These are phyloP conservation scores for Leuctra nigra DNA, from an alignment of 2,888 invertebrate species.

Conservation along the genomic window DNA sequence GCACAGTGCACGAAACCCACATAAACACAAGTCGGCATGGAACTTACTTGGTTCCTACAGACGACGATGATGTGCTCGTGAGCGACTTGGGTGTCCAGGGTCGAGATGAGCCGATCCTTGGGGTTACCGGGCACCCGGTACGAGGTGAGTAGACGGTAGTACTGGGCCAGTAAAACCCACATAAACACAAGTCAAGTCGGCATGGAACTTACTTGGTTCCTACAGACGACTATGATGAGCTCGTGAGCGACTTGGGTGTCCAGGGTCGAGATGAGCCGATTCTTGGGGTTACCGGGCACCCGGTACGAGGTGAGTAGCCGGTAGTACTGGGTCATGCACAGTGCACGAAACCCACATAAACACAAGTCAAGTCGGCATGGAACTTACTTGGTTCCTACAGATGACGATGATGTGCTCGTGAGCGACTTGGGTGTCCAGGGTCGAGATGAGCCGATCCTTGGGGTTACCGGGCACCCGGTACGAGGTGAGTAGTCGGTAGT, in stretches of 20 bases:
- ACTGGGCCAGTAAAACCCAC: too few species aligned
- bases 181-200: too few species aligned
- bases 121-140: constrained; percentile 80
- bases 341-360: too few species aligned
- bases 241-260: constrained; percentile 32
- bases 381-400: too few species aligned
- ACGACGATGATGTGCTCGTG: constrained; percentile 75
- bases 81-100: constrained; percentile 31
- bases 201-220: constrained; percentile 84
- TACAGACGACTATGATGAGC: constrained; percentile 85
- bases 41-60: constrained; percentile 83
- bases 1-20: too few species aligned
- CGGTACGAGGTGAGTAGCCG: constrained; percentile 87
- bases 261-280: constrained; percentile 45
- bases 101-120: constrained; percentile 50
- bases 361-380: too few species aligned
- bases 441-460: constrained; percentile 51
- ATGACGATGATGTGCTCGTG: too few species aligned
- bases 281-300: constrained; percentile 67
- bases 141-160: constrained; percentile 84
- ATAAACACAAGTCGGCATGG: too few species aligned
- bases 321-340: constrained; percentile 98
- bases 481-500: constrained; percentile 84
- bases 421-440: too few species aligned
- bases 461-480: constrained; percentile 80